These are phyloP conservation scores for Drosophila cognata DNA, from an alignment of 2,888 invertebrate species.

Conservation along the genomic window DNA sequence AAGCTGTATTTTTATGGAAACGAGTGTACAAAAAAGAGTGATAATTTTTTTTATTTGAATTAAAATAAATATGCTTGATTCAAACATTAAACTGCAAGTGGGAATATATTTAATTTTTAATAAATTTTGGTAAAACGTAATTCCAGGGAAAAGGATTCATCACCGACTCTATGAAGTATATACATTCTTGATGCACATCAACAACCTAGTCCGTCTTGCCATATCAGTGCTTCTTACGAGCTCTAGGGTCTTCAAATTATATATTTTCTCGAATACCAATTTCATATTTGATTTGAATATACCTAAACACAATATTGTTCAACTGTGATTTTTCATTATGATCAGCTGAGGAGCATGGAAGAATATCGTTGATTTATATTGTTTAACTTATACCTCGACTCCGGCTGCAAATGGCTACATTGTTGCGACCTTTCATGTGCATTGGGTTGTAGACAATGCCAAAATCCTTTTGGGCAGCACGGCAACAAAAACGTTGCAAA, in stretches of 20 bases:
- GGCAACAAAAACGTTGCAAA: constrained; percentile 5
- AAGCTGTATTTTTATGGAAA: background rate
- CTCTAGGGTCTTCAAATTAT: background rate
- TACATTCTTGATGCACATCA: background rate
- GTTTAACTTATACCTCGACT: background rate
- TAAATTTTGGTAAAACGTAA: background rate
- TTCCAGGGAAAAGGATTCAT: background rate
- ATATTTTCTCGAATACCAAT: background rate
- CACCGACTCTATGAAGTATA: background rate
- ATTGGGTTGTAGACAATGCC: constrained; percentile 36
- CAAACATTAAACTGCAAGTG: background rate
- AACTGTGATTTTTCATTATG: background rate
- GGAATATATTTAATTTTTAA: background rate
- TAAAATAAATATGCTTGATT: background rate
- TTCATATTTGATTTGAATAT: background rate
- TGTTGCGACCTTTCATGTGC: background rate
- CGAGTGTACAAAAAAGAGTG: background rate
- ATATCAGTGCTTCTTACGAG: background rate
- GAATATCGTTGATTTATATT: background rate
- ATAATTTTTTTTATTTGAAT: background rate
- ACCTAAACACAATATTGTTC: background rate
- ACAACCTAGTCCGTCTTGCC: background rate
- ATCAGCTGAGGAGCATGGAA: background rate
- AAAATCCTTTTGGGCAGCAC: constrained; percentile 41
- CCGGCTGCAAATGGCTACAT: background rate